These are phyloP conservation scores for Prunella fulvescens DNA, from an alignment of 2,113 vertebrate genomes.

Conservation along the genomic window DNA sequence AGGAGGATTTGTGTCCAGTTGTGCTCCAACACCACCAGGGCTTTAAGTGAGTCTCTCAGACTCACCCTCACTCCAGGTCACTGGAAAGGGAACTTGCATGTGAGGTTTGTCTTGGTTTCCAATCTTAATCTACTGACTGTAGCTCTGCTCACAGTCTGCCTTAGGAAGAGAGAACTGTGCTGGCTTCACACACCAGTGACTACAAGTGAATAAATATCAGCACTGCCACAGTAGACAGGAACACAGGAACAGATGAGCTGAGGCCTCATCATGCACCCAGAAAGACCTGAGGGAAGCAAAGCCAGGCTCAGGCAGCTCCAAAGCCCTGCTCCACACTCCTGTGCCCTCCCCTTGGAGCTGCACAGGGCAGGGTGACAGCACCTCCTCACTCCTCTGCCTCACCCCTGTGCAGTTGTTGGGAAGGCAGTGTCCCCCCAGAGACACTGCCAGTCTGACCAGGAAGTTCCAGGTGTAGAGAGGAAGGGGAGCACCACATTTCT, in stretches of 20 bases:
- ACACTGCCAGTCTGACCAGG: background rate
- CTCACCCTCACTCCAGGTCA: background rate
- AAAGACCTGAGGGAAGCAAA: background rate
- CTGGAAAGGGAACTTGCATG: background rate
- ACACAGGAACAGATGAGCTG: background rate
- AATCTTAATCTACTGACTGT: background rate
- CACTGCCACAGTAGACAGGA: background rate
- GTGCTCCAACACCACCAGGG: background rate
- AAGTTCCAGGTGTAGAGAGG: background rate
- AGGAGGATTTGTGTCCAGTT: background rate
- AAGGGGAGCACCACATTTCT: rapidly evolving
- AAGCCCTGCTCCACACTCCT: rapidly evolving
- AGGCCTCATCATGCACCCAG: background rate
- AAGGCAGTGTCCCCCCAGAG: background rate
- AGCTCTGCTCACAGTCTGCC: background rate
- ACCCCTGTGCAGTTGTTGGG: background rate
- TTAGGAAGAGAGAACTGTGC: background rate
- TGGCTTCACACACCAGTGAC: background rate
- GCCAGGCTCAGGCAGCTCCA: background rate
- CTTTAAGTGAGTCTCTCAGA: background rate
- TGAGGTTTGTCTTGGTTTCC: background rate
- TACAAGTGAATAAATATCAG: background rate
- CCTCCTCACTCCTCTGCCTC: background rate
- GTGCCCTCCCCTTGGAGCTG: background rate
- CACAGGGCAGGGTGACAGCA: background rate